Evolutionary conservation across 2,113 vertebrate genomes (phyloP).

Genomic region (Oryzias melastigma): DNA sequence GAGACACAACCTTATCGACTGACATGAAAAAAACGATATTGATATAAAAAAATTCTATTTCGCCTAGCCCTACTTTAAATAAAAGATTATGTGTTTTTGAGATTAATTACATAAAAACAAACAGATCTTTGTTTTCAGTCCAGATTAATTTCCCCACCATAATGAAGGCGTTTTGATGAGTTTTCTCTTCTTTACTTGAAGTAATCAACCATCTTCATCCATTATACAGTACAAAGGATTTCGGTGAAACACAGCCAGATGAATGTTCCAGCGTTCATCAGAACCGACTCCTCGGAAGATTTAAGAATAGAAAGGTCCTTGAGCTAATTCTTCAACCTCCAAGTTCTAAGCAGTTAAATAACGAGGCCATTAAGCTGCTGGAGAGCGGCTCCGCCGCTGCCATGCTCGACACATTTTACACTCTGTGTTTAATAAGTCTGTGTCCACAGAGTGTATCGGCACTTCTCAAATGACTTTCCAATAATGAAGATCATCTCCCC

Average conservation of each 20-base stretch:
- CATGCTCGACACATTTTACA: constrained; percentile 48
- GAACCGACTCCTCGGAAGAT: constrained; percentile 33
- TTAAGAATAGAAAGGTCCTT: constrained; percentile 42
- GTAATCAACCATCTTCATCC: no score
- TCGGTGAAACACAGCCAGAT: constrained; percentile 3
- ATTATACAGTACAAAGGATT: background rate
- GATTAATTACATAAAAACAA: no score
- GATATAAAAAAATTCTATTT: no score
- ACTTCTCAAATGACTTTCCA: constrained; percentile 65
- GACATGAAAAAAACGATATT: no score
- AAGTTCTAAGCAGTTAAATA: constrained; percentile 57
- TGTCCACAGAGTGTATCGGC: constrained; percentile 47
- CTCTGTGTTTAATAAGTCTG: constrained; percentile 57
- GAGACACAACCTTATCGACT: no score
- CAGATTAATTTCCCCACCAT: no score
- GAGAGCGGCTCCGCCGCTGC: constrained; percentile 34
- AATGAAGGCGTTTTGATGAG: no score
- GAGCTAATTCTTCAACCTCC: constrained; percentile 50
- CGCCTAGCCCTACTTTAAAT: no score
- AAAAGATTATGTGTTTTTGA: no score
- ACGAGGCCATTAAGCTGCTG: constrained; percentile 43
- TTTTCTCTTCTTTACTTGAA: no score
- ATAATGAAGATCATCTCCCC: constrained; percentile 59
- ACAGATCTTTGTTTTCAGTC: no score
- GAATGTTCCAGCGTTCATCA: constrained; percentile 5